These are phyloP conservation scores for Hippocampus guttulatus DNA, from an alignment of 2,113 vertebrate species.

Conservation along the genomic window DNA sequence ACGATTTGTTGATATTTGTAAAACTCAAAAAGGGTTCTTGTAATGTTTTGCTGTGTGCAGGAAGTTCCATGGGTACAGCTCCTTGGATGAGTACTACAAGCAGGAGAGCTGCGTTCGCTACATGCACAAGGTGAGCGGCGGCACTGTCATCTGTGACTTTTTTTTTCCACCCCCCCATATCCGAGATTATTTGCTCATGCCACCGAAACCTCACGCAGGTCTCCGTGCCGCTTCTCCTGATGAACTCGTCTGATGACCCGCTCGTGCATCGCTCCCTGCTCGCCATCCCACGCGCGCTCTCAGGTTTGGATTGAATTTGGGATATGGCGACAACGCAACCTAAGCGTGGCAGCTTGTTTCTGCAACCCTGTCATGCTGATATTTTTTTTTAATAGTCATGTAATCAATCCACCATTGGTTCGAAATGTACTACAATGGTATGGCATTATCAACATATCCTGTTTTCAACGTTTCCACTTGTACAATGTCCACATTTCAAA, in stretches of 20 bases:
- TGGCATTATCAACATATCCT: not conserved
- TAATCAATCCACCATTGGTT: slow-evolving; percentile 54
- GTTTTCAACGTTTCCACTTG: too few species aligned
- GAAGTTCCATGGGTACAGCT: slow-evolving; percentile 91
- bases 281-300: slow-evolving; percentile 89
- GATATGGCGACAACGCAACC: not conserved
- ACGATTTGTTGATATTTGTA: not conserved
- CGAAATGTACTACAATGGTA: not conserved
- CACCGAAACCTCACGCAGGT: slow-evolving; percentile 68
- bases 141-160: not conserved
- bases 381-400: slow-evolving; percentile 62
- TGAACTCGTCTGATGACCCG: slow-evolving; percentile 93
- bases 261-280: slow-evolving; percentile 91
- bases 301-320: slow-evolving; percentile 71
- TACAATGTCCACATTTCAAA: too few species aligned
- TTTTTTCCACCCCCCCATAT: not conserved
- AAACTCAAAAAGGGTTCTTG: not conserved
- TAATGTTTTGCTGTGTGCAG: slow-evolving; percentile 59
- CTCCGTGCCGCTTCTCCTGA: slow-evolving; percentile 88
- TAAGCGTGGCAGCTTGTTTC: not conserved
- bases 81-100: slow-evolving; percentile 96
- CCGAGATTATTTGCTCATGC: not conserved
- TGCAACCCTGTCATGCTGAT: slow-evolving; percentile 54
- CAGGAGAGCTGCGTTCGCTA: slow-evolving; percentile 94
- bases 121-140: slow-evolving; percentile 85